Evolutionary conservation across 2,888 invertebrate species (phyloP).

Genomic region (Oscheius sp.): DNA sequence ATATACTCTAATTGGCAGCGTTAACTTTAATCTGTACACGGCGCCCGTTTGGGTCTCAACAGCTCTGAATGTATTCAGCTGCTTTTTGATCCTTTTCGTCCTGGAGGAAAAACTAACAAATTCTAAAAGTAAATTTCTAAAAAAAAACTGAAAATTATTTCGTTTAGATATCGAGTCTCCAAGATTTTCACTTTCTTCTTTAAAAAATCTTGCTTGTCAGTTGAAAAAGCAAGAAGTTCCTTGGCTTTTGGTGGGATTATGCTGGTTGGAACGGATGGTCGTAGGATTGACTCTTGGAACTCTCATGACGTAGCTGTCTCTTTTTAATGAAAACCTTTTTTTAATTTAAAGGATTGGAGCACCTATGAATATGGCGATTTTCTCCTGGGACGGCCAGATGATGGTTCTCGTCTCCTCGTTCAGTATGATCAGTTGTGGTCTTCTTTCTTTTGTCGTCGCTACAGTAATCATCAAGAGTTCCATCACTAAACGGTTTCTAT

Average conservation of each 20-base stretch:
- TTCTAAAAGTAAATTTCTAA: constrained; percentile 18
- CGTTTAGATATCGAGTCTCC: constrained; percentile 4
- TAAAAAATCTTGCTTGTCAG: constrained; percentile 26
- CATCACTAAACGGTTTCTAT: not conserved
- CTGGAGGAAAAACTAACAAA: constrained; percentile 31
- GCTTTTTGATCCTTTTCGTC: constrained; percentile 32
- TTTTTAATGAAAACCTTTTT: not conserved
- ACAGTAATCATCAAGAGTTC: not conserved
- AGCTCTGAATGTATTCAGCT: constrained; percentile 44
- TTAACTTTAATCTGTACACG: constrained; percentile 51
- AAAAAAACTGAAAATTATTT: constrained; percentile 31
- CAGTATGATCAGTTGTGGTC: constrained; percentile 34
- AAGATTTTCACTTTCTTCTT: constrained; percentile 20
- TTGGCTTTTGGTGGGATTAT: constrained; percentile 44
- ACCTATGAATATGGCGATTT: constrained; percentile 41
- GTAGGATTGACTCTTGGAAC: constrained; percentile 37
- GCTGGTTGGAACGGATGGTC: constrained; percentile 42
- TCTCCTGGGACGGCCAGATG: constrained; percentile 38
- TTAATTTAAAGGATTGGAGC: constrained; percentile 17
- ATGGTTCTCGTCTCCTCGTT: constrained; percentile 38
- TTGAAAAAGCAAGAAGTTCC: constrained; percentile 33
- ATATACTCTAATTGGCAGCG: constrained; percentile 30
- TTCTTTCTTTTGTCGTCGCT: constrained; percentile 2
- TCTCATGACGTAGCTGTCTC: constrained; percentile 29
- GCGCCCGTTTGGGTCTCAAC: constrained; percentile 52